Conservation (phyloP, 2,797 vertebrate genomes). For the Cyprinella venusta region DNA sequence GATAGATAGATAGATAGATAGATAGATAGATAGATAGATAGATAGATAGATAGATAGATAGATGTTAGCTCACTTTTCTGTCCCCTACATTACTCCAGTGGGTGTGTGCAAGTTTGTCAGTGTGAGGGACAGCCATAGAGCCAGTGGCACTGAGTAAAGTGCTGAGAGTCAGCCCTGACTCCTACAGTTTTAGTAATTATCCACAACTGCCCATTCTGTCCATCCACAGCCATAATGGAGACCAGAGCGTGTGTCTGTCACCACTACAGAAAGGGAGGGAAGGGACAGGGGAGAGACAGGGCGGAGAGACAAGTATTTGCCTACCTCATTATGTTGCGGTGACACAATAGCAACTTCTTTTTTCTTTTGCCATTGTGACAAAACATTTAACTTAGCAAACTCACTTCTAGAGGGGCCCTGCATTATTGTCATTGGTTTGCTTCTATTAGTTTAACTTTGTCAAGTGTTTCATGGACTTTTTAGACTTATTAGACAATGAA, state of each 20-base stretch:
- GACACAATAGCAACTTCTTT: constrained; percentile 66
- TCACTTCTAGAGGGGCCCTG: not conserved
- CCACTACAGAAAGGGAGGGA: constrained; percentile 80
- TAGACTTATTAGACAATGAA: not conserved
- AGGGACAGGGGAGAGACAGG: constrained; percentile 71
- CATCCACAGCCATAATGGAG: constrained; percentile 79
- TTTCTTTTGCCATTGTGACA: constrained; percentile 38
- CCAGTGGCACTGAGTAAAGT: constrained; percentile 81
- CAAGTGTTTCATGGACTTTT: not conserved
- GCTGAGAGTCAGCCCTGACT: constrained; percentile 80
- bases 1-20: too few relatives aligned
- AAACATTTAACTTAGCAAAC: constrained; percentile 40
- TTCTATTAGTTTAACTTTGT: not conserved
- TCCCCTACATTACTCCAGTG: not conserved
- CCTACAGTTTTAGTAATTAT: constrained; percentile 85
- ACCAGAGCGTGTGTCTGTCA: constrained; percentile 79
- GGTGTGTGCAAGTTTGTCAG: constrained; percentile 73
- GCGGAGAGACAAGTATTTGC: constrained; percentile 78
- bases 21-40: too few relatives aligned
- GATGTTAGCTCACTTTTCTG: not conserved
- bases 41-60: too few relatives aligned
- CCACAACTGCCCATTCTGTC: constrained; percentile 79
- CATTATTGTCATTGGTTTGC: constrained; percentile 1
- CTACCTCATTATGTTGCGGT: constrained; percentile 74
- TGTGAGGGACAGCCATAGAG: constrained; percentile 74